Base-by-base conservation (phyloP, 2,888 invertebrate species). In the Macrosoma leucophasiata region DNA sequence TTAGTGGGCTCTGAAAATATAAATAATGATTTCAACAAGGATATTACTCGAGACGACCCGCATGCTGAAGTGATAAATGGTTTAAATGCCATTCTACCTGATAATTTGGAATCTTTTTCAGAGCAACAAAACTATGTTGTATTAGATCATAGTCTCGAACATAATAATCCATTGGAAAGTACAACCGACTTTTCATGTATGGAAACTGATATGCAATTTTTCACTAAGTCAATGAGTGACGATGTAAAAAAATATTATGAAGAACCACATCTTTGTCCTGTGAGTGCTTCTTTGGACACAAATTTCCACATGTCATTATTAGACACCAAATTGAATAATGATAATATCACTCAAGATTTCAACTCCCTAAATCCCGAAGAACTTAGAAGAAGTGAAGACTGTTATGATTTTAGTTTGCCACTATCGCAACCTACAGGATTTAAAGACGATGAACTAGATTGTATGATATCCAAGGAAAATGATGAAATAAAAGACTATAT, bases 201-300 rank as follows among this genome's bases (percentile, higher is more conserved):
- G 20, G 84, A 82, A 39, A 78, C 73, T 13, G 84, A 84, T 32
- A 78, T 82, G 81, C 81, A 82, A 41, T 84, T 74, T 43, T 82
- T 82, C 21, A 81, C 81, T 0, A 82, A 82, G 51, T 76, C 81
- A 15, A 78, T 84, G 75, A 81, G 77, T 33, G 82, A 84, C 31
- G 84, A 84, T 30, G 81, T 84, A 1, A 82, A 81, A 43, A 81
- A 82, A 46, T 84, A 75, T 58, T 84, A 84, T 34, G 72, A 76
- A 47, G 81, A 81, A 33, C 78, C 76, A 35, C 77, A 78, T 38
- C 54, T 79, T 10, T 81, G 82, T 43, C 77, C 81, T 6, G 58
- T 64, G 3, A 82, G 75, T 45, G 66, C 69, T 31, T 57, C 72
- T 6, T 58, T 82, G 31, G 84, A 81, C 28, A 65, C 68, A 0